Base-by-base conservation (phyloP, 1,140 invertebrate species). In the Euschistus heros region DNA sequence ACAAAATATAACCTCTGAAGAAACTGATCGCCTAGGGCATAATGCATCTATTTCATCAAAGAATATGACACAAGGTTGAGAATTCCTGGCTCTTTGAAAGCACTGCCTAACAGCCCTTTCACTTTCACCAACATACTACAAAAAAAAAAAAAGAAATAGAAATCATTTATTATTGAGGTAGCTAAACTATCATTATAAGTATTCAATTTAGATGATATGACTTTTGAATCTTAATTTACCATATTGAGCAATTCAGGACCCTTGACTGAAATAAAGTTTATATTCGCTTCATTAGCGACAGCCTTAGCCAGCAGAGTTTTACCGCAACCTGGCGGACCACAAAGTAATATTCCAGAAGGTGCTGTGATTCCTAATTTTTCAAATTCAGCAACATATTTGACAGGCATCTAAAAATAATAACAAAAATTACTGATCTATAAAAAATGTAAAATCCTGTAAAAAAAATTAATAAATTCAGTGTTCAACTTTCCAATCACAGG, bases 31-130 rank as follows among this genome's bases (percentile, higher is more conserved):
- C 71, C 88, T 88, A 0, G 95, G 94, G 76, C 95, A 98, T 8
- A 99, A 75, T 0, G 97, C 91, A 77, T 99, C 97, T 68, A 99
- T 84, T 78, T 99, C 97, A 75, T 99, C 97, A 76, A 99, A 99
- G 78, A 99, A 99, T 74, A 99, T 98, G 15, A 99, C 93, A 77
- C 97, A 99, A 0, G 97, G 97, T 0, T 92, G 82, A 0, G 94
- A 97, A 76, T 97, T 96, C 52, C 89, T 77, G 0, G 96, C 97
- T 68, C 95, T 81, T 73, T 92, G 85, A 74, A 99, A 99, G 72
- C 94, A 92, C 24, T 93, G 87, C 44, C 97, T 79, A 0, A 99
- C 93, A 4, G 94, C 94, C 71, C 91, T 82, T 77, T 99, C 97
- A 80, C 94, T 98, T 77, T 99, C 97, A 68, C 97, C 97, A 37